A percentile compares a stretch with the other conserved stretches of the same genome.
Evolutionary conservation across 2,113 vertebrate genomes (phyloP).

Genomic region (Podarcis cretensis): DNA sequence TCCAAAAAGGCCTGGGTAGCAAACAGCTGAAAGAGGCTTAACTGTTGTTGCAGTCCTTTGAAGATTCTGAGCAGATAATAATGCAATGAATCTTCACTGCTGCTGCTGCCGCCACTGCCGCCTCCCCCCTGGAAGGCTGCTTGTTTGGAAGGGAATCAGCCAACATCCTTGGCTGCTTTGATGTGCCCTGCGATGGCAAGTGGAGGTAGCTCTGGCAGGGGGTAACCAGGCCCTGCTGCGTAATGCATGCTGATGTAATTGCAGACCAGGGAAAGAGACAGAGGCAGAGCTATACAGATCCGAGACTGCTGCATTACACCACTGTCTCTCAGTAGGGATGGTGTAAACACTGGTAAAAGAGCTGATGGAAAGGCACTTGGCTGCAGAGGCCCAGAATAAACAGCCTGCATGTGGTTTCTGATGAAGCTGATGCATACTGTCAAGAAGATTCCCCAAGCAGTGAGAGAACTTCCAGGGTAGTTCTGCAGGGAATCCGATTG

Average conservation of each 20-base stretch:
- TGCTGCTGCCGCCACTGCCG: not conserved
- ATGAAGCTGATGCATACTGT: not conserved
- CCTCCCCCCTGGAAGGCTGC: not conserved
- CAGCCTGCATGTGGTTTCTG: not conserved
- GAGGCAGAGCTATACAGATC: not conserved
- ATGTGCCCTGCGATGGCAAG: not conserved
- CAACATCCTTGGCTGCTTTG: not conserved
- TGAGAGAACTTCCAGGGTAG: not conserved
- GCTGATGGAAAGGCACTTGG: not conserved
- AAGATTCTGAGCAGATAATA: conserved; percentile 24
- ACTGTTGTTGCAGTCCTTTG: conserved; percentile 6
- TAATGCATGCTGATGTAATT: conserved; percentile 17
- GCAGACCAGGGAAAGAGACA: not conserved
- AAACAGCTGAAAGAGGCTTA: conserved; percentile 58
- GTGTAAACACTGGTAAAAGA: not conserved
- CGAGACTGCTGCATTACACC: not conserved
- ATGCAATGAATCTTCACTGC: not conserved
- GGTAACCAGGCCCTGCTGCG: not conserved
- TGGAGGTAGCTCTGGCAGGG: not conserved
- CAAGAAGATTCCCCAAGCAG: not conserved
- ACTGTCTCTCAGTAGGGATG: not conserved
- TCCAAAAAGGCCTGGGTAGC: conserved; percentile 46
- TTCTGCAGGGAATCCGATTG: not conserved
- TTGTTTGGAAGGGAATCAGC: not conserved
- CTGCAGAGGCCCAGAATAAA: not conserved